Base-by-base conservation (phyloP, 2,113 vertebrate genomes). In the Hemibagrus wyckioides region DNA sequence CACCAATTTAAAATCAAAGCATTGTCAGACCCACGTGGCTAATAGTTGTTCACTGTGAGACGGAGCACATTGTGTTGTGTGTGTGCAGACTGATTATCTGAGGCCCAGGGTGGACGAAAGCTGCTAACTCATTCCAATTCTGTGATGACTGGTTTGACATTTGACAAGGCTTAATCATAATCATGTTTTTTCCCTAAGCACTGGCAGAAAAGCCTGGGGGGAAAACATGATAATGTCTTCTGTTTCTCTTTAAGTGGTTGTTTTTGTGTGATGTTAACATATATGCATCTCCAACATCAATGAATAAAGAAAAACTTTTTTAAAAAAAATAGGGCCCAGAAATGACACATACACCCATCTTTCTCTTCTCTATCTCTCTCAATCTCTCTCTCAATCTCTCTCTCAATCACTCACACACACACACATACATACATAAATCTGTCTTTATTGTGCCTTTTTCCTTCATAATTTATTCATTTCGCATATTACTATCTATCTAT, bases 61-160 rank as follows among this genome's bases (percentile, higher is more conserved):
- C 41, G 30, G 63, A 67, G 48, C 54, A 59, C 56, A 50, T 1
- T 3, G 48, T 79, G 41, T 50, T 48, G 75, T 30, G 75, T 21
- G n/a, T 30, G 15, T 9, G 48, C 28, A 77, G 28, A 30, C 48
- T 79, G n/a, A 79, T 30, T 41, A 65, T 85, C 44, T 28, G 57
- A 19, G 41, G 39, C 75, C 75, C 85, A 65, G 44, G 30, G 76
- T 65, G 65, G 61, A 54, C 11, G 25, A 79, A 79, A 80, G 76
- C 76, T 56, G 48, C 33, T 54, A 67, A 86, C 9, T 84, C 67
- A 39, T 84, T 81, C 79, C 54, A 80, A 80, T 15, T 73, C 65
- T 52, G n/a, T 36, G 76, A 80, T 80, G 59, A 80, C 76, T 80
- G 61, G 73, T 86, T 33, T 80, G 85, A 86, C 76, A 86, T 65